Conservation (phyloP, 1,140 invertebrate species). For the Drosophila ambigua region DNA sequence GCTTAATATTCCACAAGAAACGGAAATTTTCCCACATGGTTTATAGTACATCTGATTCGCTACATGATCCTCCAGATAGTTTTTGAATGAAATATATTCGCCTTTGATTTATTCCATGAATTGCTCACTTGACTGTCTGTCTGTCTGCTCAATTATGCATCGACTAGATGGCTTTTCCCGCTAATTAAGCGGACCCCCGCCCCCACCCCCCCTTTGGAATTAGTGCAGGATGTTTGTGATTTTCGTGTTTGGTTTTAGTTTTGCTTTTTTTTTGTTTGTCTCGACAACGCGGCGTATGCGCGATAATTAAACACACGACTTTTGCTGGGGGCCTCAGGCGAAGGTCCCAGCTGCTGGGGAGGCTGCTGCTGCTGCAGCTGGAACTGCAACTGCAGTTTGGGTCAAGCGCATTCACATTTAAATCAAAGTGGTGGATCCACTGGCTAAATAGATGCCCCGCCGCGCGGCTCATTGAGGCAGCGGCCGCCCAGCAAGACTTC, state of each 20-base stretch:
- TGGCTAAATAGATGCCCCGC: constrained; percentile 64
- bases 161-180: constrained; percentile 11
- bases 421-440: constrained; percentile 53
- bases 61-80: too few species aligned
- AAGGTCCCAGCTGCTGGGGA: constrained; percentile 25
- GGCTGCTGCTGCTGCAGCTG: constrained; percentile 9
- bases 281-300: constrained; percentile 55
- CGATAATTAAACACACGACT: constrained; percentile 71
- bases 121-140: background rate
- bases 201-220: constrained; percentile 20
- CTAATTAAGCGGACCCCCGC: constrained; percentile 58
- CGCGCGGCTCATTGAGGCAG: constrained; percentile 50
- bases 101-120: constrained; percentile 2
- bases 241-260: constrained; percentile 38
- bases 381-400: constrained; percentile 56
- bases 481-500: constrained; percentile 70
- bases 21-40: too few species aligned
- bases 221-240: constrained; percentile 74
- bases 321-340: constrained; percentile 26
- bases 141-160: constrained; percentile 26
- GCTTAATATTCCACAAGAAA: too few species aligned
- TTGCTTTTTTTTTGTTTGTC: background rate
- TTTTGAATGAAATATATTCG: constrained; percentile 7
- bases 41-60: too few species aligned
- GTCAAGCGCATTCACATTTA: constrained; percentile 79